Evolutionary conservation across 2,113 vertebrate species (phyloP).

Genomic region (Acrocephalus kingi): DNA sequence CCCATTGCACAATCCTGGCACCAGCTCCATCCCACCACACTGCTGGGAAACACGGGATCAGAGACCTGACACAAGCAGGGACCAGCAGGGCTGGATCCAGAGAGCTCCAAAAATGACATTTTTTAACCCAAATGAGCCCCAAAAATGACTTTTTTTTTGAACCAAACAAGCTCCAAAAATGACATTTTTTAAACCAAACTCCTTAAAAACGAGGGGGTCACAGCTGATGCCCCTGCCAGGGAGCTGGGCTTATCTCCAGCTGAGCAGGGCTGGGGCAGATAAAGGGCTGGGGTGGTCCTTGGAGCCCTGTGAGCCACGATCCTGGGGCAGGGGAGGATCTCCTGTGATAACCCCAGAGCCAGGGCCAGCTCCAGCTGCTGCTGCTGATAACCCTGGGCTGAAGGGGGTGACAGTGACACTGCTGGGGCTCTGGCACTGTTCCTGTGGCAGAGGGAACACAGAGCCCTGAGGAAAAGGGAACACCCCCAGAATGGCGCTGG

Average conservation of each 20-base stretch:
- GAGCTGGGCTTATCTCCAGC: background rate
- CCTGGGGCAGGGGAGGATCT: background rate
- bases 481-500: accelerated
- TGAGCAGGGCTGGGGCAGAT: background rate
- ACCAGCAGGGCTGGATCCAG: background rate
- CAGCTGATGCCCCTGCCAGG: no score
- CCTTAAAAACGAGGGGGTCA: accelerated
- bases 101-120: background rate
- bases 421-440: background rate
- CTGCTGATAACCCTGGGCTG: background rate
- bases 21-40: background rate
- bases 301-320: background rate
- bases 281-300: background rate
- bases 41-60: accelerated
- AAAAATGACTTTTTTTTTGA: background rate
- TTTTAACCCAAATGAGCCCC: background rate
- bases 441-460: accelerated
- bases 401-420: background rate
- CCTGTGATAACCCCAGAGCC: background rate
- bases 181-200: background rate
- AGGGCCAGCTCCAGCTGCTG: background rate
- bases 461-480: background rate
- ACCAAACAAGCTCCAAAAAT: no score
- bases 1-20: accelerated
- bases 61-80: accelerated